These are phyloP conservation scores for Macquaria ambigua DNA, from an alignment of 2,113 vertebrate genomes.

Conservation along the genomic window DNA sequence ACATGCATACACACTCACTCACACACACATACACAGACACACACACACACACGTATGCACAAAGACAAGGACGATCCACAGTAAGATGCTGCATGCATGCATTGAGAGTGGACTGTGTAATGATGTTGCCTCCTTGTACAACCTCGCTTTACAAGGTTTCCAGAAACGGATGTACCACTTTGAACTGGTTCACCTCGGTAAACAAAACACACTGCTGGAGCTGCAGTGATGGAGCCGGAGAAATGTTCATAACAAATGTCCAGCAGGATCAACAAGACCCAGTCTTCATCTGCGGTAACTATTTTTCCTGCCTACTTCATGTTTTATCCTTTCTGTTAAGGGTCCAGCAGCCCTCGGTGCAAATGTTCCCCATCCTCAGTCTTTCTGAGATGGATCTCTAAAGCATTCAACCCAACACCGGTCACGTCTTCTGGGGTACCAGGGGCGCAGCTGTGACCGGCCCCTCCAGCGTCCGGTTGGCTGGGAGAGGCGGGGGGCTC, in stretches of 20 bases:
- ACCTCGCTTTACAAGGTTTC: constrained; percentile 41
- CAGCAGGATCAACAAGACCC: constrained; percentile 28
- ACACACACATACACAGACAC: neutral
- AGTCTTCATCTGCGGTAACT: constrained; percentile 4
- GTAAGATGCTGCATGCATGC: constrained; percentile 50
- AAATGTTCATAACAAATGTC: constrained; percentile 21
- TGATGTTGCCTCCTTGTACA: constrained; percentile 17
- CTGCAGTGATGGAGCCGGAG: constrained; percentile 28
- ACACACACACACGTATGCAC: constrained; percentile 15
- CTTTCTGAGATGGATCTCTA: neutral
- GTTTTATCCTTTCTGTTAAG: neutral
- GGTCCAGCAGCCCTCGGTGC: neutral
- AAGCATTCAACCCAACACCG: neutral
- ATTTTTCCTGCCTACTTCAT: constrained; percentile 2
- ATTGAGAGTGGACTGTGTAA: constrained; percentile 30
- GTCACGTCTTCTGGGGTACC: constrained; percentile 72
- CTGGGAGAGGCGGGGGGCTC: constrained; percentile 86
- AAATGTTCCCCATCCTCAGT: constrained; percentile 13
- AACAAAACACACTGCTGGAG: constrained; percentile 33
- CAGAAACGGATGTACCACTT: constrained; percentile 22
- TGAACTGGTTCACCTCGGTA: constrained; percentile 24
- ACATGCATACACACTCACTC: constrained; percentile 25
- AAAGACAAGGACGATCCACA: constrained; percentile 39
- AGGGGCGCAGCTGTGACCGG: neutral
- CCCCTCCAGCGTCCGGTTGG: constrained; percentile 60